Conservation (phyloP, 2,113 vertebrate genomes). For the Dipodomys ordii region DNA sequence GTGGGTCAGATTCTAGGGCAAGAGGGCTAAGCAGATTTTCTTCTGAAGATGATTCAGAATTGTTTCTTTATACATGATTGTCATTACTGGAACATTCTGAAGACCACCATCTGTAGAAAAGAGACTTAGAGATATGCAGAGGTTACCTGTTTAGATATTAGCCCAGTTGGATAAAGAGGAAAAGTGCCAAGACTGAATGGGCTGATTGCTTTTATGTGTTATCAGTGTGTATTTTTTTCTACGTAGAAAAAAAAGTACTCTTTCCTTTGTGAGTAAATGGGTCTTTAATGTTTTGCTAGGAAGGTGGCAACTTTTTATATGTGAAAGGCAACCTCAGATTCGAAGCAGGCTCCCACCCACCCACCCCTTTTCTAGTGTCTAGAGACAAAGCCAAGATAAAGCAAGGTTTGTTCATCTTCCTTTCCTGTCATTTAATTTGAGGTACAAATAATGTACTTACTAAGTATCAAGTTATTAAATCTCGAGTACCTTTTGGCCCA, state of each 20-base stretch:
- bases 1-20: neutral
- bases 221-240: constrained; percentile 40
- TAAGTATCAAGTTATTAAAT: neutral
- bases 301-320: neutral
- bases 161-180: constrained; percentile 45
- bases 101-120: neutral
- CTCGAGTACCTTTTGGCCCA: neutral
- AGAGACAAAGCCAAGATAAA: constrained; percentile 28
- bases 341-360: neutral
- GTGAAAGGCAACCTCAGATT: neutral
- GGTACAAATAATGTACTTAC: neutral
- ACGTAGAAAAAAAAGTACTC: constrained; percentile 28
- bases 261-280: constrained; percentile 56
- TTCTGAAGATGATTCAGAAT: constrained; percentile 55
- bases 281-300: constrained; percentile 36
- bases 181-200: constrained; percentile 55
- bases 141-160: constrained; percentile 13
- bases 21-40: constrained; percentile 9
- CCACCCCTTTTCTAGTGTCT: neutral
- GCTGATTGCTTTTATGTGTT: constrained; percentile 34
- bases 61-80: constrained; percentile 14
- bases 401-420: neutral
- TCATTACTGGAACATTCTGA: constrained; percentile 28
- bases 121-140: constrained; percentile 2
- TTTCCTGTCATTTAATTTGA: neutral